These are phyloP conservation scores for Lycodopsis pacificus DNA, from an alignment of 2,797 vertebrate genomes.

Conservation along the genomic window DNA sequence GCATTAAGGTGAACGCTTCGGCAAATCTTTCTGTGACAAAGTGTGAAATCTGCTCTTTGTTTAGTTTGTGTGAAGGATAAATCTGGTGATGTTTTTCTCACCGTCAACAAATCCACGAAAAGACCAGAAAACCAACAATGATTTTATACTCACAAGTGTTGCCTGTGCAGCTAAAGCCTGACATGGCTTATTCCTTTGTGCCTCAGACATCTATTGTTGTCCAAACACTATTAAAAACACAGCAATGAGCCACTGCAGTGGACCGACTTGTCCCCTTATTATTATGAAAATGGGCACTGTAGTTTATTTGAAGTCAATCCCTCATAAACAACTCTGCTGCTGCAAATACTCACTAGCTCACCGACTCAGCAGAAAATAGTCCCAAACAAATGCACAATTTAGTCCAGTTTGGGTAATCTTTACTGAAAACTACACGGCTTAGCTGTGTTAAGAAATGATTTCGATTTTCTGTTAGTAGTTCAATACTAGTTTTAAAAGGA, in stretches of 20 bases:
- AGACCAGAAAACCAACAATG: neutral
- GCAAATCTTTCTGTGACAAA: neutral
- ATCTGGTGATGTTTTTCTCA: neutral
- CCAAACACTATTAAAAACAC: neutral
- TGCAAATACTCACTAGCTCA: neutral
- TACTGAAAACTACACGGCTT: neutral
- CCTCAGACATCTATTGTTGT: slow-evolving; percentile 1
- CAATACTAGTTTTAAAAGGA: neutral
- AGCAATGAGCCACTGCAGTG: neutral
- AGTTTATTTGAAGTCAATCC: slow-evolving; percentile 13
- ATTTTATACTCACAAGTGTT: neutral
- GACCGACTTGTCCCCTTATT: neutral
- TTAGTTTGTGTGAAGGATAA: neutral
- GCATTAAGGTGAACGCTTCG: slow-evolving; percentile 89
- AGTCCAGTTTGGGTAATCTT: neutral
- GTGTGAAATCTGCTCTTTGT: slow-evolving; percentile 20
- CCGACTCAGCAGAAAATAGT: neutral
- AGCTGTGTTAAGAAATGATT: neutral
- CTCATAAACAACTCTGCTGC: neutral
- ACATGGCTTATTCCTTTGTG: neutral
- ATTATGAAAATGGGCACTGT: neutral
- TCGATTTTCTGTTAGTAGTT: neutral
- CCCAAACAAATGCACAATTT: neutral
- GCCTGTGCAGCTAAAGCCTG: neutral
- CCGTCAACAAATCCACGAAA: neutral